Evolutionary conservation across 2,113 vertebrate genomes (phyloP).

Genomic region (Kryptolebias marmoratus): DNA sequence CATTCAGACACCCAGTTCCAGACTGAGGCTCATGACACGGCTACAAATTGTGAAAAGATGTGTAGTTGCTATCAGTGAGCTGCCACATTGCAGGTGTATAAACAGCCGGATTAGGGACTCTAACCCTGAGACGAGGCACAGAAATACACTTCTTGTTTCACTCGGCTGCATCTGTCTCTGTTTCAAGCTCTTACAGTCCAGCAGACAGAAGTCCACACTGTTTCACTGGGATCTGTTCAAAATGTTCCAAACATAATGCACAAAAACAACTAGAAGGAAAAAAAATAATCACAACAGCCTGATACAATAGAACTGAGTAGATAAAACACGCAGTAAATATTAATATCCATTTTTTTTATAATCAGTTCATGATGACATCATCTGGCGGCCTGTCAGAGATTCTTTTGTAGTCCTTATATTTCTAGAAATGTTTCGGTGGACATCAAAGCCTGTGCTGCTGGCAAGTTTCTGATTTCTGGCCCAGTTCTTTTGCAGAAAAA

Average conservation of each 20-base stretch:
- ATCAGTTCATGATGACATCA: neutral
- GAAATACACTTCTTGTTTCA: conserved; percentile 41
- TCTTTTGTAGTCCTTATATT: neutral
- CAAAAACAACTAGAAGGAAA: neutral
- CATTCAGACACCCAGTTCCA: conserved; percentile 4
- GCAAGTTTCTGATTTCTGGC: conserved; percentile 3
- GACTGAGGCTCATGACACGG: neutral
- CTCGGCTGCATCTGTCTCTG: conserved; percentile 13
- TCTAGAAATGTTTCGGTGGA: neutral
- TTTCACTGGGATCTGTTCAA: neutral
- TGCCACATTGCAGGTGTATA: conserved; percentile 22
- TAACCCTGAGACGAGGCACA: conserved; percentile 1
- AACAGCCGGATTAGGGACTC: conserved; percentile 27
- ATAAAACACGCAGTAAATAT: too few species aligned
- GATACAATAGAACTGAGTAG: too few species aligned
- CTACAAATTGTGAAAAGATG: conserved; percentile 9
- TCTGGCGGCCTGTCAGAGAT: conserved; percentile 1
- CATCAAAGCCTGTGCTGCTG: neutral
- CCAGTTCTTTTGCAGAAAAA: neutral
- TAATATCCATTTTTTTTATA: too few species aligned
- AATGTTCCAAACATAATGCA: neutral
- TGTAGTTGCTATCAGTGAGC: conserved; percentile 31
- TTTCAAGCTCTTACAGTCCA: conserved; percentile 5
- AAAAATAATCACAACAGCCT: neutral
- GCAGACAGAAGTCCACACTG: conserved; percentile 5